These are phyloP conservation scores for Xanthia togata DNA, from an alignment of 2,888 invertebrate genomes.

Conservation along the genomic window DNA sequence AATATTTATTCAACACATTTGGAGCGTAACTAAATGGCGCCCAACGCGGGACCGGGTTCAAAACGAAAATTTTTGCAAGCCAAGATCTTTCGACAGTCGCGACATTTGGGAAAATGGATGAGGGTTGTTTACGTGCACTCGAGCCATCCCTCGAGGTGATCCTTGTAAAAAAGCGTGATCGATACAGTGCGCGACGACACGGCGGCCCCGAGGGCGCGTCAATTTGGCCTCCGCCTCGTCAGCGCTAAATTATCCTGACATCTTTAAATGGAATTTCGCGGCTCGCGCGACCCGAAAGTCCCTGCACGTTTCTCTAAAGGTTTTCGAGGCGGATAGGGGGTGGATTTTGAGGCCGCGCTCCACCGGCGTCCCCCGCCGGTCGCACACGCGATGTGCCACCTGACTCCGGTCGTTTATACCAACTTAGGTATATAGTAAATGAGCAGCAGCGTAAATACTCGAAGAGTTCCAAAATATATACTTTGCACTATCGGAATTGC, in stretches of 20 bases:
- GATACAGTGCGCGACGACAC: conserved; percentile 82
- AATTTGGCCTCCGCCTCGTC: conserved; percentile 88
- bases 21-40: conserved; percentile 69
- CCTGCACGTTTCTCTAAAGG: conserved; percentile 78
- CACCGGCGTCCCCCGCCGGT: conserved; percentile 76
- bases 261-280: conserved; percentile 90
- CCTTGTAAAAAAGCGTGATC: conserved; percentile 82
- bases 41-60: conserved; percentile 69
- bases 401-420: conserved; percentile 75
- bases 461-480: conserved; percentile 46
- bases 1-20: conserved; percentile 43
- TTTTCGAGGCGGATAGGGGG: conserved; percentile 73
- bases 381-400: conserved; percentile 83
- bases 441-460: conserved; percentile 58
- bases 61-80: conserved; percentile 70
- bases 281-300: conserved; percentile 82
- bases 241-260: conserved; percentile 90
- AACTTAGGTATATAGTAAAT: conserved; percentile 68
- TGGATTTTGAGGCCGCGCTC: conserved; percentile 77
- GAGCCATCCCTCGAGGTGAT: conserved; percentile 78
- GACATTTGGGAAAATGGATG: conserved; percentile 77
- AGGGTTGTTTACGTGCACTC: conserved; percentile 83
- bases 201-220: conserved; percentile 85
- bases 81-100: conserved; percentile 76
- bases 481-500: conserved; percentile 14